These are phyloP conservation scores for Echeneis naucrates DNA, from an alignment of 2,797 vertebrate genomes.

Conservation along the genomic window DNA sequence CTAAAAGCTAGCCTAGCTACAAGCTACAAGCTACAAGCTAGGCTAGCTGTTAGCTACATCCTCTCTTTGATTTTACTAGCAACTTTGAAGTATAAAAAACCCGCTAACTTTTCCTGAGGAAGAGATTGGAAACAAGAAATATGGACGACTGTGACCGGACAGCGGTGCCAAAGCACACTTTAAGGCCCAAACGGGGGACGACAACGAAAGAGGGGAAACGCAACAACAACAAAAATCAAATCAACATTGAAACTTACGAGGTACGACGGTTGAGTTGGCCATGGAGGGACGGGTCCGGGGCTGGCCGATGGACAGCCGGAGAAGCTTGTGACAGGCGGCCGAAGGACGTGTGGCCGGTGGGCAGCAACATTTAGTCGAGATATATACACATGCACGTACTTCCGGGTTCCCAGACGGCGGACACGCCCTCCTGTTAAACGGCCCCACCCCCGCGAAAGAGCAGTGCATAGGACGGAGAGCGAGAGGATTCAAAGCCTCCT, in stretches of 20 bases:
- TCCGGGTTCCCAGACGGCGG: slow-evolving; percentile 57
- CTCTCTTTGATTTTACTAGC: not conserved
- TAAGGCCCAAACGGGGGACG: fast-evolving
- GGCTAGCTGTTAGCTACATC: not conserved
- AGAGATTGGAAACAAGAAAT: not conserved
- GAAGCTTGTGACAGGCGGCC: not conserved
- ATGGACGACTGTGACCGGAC: fast-evolving
- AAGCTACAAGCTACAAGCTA: too few relatives aligned
- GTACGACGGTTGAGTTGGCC: slow-evolving; percentile 13
- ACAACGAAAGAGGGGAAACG: too few relatives aligned
- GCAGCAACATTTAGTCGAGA: not conserved
- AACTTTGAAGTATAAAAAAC: too few relatives aligned
- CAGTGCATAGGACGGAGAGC: not conserved
- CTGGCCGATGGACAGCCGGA: not conserved
- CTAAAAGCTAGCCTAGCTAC: too few relatives aligned
- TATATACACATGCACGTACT: slow-evolving; percentile 36
- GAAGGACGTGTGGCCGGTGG: not conserved
- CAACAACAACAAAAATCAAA: too few relatives aligned
- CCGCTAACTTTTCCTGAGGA: too few relatives aligned
- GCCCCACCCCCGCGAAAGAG: slow-evolving; percentile 25
- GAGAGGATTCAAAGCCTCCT: not conserved
- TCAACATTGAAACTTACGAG: slow-evolving; percentile 48
- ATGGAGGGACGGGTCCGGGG: slow-evolving; percentile 44
- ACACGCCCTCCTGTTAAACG: slow-evolving; percentile 65
- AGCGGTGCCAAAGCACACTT: fast-evolving